phyloP scores from a whole-genome alignment of 2,888 invertebrate species.

The Siphlonurus alternatus region DNA sequence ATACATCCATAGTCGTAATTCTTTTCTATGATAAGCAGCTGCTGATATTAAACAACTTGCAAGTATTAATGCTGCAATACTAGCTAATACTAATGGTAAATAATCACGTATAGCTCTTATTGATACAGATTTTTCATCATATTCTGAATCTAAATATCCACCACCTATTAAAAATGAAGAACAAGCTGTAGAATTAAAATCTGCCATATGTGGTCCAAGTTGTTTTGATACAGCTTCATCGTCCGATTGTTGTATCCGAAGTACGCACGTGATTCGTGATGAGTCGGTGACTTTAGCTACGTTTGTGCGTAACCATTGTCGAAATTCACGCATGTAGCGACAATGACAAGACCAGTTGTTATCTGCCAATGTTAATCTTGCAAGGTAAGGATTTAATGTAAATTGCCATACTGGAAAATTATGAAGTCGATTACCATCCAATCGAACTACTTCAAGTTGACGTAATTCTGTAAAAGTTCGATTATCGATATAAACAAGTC shows the following conservation, averaged over 20 bases:
- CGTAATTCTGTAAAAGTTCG: slow-evolving; percentile 65
- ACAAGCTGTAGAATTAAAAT: slow-evolving; percentile 38
- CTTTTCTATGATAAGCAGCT: slow-evolving; percentile 62
- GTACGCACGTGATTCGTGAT: slow-evolving; percentile 54
- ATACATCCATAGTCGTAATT: slow-evolving; percentile 71
- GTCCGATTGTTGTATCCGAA: slow-evolving; percentile 23
- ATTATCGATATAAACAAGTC: slow-evolving; percentile 66
- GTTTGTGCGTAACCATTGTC: slow-evolving; percentile 62
- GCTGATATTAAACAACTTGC: slow-evolving; percentile 61
- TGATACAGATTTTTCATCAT: slow-evolving; percentile 29
- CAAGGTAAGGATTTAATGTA: slow-evolving; percentile 63
- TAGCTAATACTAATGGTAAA: slow-evolving; percentile 58
- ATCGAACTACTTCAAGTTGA: slow-evolving; percentile 63
- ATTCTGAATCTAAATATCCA: background rate
- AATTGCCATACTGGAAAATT: slow-evolving; percentile 78
- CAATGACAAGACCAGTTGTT: slow-evolving; percentile 91
- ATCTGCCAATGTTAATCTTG: slow-evolving; percentile 65
- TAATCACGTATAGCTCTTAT: slow-evolving; percentile 66
- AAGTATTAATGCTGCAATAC: slow-evolving; percentile 57
- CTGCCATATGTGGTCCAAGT: slow-evolving; percentile 49
- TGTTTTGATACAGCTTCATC: slow-evolving; percentile 48
- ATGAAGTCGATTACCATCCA: slow-evolving; percentile 69
- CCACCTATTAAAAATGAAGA: background rate
- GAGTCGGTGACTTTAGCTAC: slow-evolving; percentile 67
- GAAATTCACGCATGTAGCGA: slow-evolving; percentile 59